A percentile compares a stretch with the other conserved stretches of the same genome.
Evolutionary conservation across 2,113 vertebrate species (phyloP).

Genomic region (Cynocephalus volans): DNA sequence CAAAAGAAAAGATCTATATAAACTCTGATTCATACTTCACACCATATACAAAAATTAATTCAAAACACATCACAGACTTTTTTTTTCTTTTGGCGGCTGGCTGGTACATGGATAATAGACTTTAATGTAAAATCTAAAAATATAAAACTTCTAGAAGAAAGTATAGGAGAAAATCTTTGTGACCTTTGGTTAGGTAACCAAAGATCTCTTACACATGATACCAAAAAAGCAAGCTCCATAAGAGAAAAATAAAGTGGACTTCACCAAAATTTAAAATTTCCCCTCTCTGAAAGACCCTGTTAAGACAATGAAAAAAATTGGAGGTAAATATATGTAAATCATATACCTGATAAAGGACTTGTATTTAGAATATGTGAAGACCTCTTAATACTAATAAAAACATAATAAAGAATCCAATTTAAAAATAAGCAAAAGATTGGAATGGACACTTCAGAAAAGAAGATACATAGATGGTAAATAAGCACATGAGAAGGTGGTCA

Average conservation of each 20-base stretch:
- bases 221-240: background rate
- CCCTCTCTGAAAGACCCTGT: background rate
- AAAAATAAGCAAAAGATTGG: background rate
- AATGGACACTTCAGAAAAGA: background rate
- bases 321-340: background rate
- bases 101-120: background rate
- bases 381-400: background rate
- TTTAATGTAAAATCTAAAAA: conserved; percentile 21
- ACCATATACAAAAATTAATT: background rate
- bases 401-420: conserved; percentile 9
- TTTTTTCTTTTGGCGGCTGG: no score
- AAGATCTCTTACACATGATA: background rate
- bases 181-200: background rate
- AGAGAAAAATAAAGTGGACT: background rate
- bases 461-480: background rate
- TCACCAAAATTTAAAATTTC: background rate
- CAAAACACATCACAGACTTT: background rate
- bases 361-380: background rate
- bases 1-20: background rate
- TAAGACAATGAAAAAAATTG: background rate
- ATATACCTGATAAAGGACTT: background rate
- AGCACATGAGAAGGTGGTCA: background rate
- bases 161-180: background rate
- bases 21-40: background rate
- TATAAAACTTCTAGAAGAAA: background rate